Evolutionary conservation across 2,113 vertebrate genomes (phyloP).

Genomic region (Mormoops blainvillei): DNA sequence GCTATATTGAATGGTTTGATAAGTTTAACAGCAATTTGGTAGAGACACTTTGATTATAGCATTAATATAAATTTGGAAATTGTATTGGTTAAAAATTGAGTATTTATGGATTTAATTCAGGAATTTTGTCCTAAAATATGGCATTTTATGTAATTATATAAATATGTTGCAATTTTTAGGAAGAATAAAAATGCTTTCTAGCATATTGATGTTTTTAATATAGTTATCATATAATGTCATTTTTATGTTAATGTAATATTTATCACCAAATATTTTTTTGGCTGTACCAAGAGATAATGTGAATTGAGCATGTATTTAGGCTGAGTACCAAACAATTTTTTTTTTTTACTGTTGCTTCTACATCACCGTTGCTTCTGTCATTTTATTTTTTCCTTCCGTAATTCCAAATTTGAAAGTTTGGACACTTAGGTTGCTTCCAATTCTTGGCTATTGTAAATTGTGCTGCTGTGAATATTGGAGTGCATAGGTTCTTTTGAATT

Average conservation of each 20-base stretch:
- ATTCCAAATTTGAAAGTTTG: neutral
- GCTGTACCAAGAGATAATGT: neutral
- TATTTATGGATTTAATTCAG: neutral
- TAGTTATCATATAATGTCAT: neutral
- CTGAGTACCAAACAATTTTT: neutral
- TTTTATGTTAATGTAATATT: neutral
- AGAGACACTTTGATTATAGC: neutral
- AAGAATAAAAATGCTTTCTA: neutral
- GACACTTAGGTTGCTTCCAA: no score
- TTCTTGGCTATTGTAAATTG: no score
- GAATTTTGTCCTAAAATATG: neutral
- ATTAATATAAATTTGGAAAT: slow-evolving; percentile 3
- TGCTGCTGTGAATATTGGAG: no score
- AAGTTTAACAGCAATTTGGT: neutral
- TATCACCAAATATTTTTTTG: neutral
- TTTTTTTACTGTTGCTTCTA: neutral
- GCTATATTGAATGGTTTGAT: neutral
- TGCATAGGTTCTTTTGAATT: no score
- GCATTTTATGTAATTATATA: neutral
- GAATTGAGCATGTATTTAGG: neutral
- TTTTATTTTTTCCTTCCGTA: neutral
- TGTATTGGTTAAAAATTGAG: neutral
- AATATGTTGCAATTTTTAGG: neutral
- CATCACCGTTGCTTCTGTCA: neutral
- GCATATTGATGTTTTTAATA: neutral